phyloP scores from a whole-genome alignment of 1,140 invertebrate genomes.

The Euwallacea similis region DNA sequence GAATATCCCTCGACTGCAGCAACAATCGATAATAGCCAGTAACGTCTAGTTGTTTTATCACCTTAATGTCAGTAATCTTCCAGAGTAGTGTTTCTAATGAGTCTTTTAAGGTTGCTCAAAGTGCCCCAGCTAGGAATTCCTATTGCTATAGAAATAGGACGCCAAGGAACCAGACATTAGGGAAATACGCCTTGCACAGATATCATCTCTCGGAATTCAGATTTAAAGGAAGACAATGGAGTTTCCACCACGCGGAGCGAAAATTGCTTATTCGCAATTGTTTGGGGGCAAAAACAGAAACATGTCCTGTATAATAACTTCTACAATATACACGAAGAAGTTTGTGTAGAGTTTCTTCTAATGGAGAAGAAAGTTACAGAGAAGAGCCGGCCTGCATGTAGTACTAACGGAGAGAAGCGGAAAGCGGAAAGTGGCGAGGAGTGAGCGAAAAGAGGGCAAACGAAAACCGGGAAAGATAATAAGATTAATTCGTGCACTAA shows the following conservation, averaged over 20 bases:
- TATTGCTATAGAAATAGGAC: background rate
- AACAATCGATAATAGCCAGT: background rate
- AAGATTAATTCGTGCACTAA: conserved; percentile 28
- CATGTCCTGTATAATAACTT: background rate
- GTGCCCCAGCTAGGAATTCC: conserved; percentile 5
- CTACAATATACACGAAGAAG: too few species aligned
- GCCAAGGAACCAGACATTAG: conserved; percentile 2
- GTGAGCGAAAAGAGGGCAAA: conserved; percentile 7
- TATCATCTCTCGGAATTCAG: conserved; percentile 1
- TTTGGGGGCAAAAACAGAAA: background rate
- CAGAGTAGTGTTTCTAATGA: background rate
- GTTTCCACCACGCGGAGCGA: conserved; percentile 2
- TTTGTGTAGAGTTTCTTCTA: too few species aligned
- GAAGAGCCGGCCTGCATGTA: background rate
- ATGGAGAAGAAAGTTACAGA: too few species aligned
- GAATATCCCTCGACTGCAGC: background rate
- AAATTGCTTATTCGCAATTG: background rate
- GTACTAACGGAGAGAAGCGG: conserved; percentile 1
- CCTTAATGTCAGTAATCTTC: background rate
- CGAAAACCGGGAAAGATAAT: conserved; percentile 31
- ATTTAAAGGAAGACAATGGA: conserved; percentile 9
- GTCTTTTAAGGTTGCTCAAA: conserved; percentile 1
- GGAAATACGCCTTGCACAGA: background rate
- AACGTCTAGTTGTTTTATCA: background rate
- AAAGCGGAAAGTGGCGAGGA: background rate